A percentile compares a stretch with the other conserved stretches of the same genome.
Evolutionary conservation across 2,888 invertebrate species (phyloP).

Genomic region (Blastobasis lacticolella): DNA sequence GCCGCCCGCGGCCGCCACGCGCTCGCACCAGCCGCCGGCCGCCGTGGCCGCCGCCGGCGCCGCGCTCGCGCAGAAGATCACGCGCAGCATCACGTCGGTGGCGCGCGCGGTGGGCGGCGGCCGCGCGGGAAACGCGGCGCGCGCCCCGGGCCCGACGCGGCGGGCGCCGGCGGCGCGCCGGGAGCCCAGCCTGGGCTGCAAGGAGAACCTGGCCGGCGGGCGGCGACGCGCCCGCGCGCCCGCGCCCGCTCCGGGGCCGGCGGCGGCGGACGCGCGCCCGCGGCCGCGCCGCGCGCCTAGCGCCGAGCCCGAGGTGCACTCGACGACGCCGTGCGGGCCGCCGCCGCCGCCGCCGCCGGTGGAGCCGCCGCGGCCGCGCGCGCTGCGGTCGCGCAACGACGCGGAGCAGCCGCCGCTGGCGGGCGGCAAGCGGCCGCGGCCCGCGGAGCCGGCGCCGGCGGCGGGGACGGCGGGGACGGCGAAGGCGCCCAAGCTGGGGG

Average conservation of each 20-base stretch:
- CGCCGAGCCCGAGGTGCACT: slow-evolving; percentile 44
- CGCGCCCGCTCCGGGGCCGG: slow-evolving; percentile 13
- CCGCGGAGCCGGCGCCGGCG: slow-evolving; percentile 21
- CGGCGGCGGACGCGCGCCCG: slow-evolving; percentile 37
- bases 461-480: slow-evolving; percentile 3
- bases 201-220: slow-evolving; percentile 63
- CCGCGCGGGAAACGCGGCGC: slow-evolving; percentile 34
- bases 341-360: slow-evolving; percentile 10
- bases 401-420: slow-evolving; percentile 16
- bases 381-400: slow-evolving; percentile 41
- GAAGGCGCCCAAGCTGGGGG: slow-evolving; percentile 24
- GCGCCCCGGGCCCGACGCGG: slow-evolving; percentile 35
- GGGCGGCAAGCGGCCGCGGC: slow-evolving; percentile 23
- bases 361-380: slow-evolving; percentile 20
- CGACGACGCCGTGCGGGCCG: slow-evolving; percentile 34
- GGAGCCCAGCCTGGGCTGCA: slow-evolving; percentile 42
- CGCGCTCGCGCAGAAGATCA: slow-evolving; percentile 14
- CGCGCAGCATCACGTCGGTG: slow-evolving; percentile 28
- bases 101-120: slow-evolving; percentile 58
- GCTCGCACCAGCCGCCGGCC: slow-evolving; percentile 29
- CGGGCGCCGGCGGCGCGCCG: slow-evolving; percentile 38
- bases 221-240: slow-evolving; percentile 41
- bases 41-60: slow-evolving; percentile 22
- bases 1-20: slow-evolving; percentile 16
- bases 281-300: slow-evolving; percentile 29